Base-by-base conservation (phyloP, 2,113 vertebrate genomes). In the Sapayoa aenigma region DNA sequence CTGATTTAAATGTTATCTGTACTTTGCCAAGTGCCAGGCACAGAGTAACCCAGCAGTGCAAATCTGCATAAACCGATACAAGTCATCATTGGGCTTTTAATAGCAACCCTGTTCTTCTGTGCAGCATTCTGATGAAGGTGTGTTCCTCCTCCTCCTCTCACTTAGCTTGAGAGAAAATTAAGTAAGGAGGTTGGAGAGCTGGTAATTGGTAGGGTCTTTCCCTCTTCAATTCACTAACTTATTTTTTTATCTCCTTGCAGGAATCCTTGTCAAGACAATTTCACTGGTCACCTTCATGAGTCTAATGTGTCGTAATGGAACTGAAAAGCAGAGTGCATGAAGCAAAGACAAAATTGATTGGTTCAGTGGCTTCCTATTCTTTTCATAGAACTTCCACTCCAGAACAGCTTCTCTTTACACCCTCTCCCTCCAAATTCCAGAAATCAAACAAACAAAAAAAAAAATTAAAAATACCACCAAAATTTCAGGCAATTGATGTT, bases 1-100 rank as follows among this genome's bases (percentile, higher is more conserved):
- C 96, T 97, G 97, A 97, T 98, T 98, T 98, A 97, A 97, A 98
- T 96, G 94, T 97, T 97, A 97, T 95, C 93, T 95, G 79, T 91
- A 95, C 92, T 84, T 97, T 96, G 94, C 96, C 95, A 97, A 97
- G 95, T 89, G 73, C 91, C 59, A 66, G 92, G 87, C 96, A 91
- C 76, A 75, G 81, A 92, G 82, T 83, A 96, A 95, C 94, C 91
- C 71, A 92, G 95, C 93, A 91, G 72, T 78, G 91, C 94, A 96
- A 96, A 98, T 97, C 97, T 97, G 96, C 95, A 97, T 96, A 95
- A 96, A 97, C 93, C n/a, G 59, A 98, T 96, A 97, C 78, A 95
- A 96, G 83, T 93, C 96, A 93, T 98, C 97, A 93, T 86, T 96
- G 89, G 95, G 94, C 91, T 95, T 93, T 97, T 95, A 96, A 97